Evolutionary conservation across 1,140 invertebrate genomes (phyloP), one percentile per base, ranked within the genome.

Genomic region (Babylonia areolata): DNA sequence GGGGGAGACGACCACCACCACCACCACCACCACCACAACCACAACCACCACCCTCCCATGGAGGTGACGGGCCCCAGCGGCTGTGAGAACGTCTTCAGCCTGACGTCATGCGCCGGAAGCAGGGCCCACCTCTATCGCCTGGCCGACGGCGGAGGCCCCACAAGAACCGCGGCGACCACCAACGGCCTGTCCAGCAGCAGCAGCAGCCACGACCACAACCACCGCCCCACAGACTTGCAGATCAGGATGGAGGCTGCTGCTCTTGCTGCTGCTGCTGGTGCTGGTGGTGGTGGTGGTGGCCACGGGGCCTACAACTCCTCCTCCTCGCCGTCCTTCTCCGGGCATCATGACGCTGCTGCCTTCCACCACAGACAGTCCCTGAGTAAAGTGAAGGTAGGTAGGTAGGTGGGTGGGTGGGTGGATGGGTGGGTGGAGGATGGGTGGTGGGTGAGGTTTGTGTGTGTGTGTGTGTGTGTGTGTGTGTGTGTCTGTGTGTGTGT

Each of bases 21-120:
- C n/a, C n/a, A n/a, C n/a, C n/a, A n/a, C n/a, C n/a, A n/a, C n/a
- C n/a, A n/a, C n/a, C n/a, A n/a, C n/a, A n/a, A n/a, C n/a, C n/a
- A n/a, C n/a, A n/a, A n/a, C n/a, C n/a, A n/a, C n/a, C n/a, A n/a
- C 9, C 12, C 1, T 9, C 35, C n/a, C 2, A 84, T 84, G 82
- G 20, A 84, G 31, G 82, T 84, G 28, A 84, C 82, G 64, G 31
- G 64, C 6, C 82, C 82, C 28, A 42, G 64, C 20, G 64, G 64
- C 0, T 73, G 64, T 3, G 58, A 84, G 82, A 84, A 69, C 82
- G 82, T 84, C 82, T 84, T 84, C 82, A 84, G 82, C 39, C 82
- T 84, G 64, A 84, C 82, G 23, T 84, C 82, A 28, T 71, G 58
- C 69, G 40, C 64, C 37, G 82, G 82, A 1, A 84, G 82, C 31